Percentiles rank a stretch among this genome's conserved stretches.
These are phyloP conservation scores for Drosophila suzukii DNA, from an alignment of 1,140 invertebrate genomes.

Conservation along the genomic window DNA sequence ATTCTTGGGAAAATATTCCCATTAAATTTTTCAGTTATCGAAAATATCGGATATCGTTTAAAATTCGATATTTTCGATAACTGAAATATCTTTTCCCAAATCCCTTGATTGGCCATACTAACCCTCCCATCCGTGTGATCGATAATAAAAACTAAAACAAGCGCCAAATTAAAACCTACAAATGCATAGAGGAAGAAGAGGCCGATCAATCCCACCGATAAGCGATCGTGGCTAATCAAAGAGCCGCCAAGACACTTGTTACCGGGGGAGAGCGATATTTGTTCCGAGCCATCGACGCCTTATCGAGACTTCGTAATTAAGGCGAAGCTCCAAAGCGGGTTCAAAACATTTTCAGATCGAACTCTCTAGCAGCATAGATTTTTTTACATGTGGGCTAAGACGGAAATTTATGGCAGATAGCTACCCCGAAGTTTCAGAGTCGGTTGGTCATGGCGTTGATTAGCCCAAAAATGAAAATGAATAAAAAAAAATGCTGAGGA, in stretches of 20 bases:
- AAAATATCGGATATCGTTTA: too few relatives aligned
- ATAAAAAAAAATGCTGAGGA: slow-evolving; percentile 12
- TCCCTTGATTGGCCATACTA: neutral
- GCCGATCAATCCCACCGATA: slow-evolving; percentile 43
- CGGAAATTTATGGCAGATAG: slow-evolving; percentile 68
- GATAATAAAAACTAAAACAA: slow-evolving; percentile 39
- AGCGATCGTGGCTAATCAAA: slow-evolving; percentile 52
- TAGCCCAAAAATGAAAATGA: slow-evolving; percentile 56
- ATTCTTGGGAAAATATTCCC: neutral
- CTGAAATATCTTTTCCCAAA: neutral
- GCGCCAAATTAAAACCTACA: slow-evolving; percentile 61
- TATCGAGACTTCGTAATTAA: slow-evolving; percentile 74
- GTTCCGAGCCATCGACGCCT: slow-evolving; percentile 62
- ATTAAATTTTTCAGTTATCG: neutral
- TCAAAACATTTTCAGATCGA: slow-evolving; percentile 30
- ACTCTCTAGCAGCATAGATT: slow-evolving; percentile 31
- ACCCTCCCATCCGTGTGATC: neutral
- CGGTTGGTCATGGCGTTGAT: slow-evolving; percentile 73
- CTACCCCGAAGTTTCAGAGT: slow-evolving; percentile 52
- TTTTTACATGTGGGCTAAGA: slow-evolving; percentile 69
- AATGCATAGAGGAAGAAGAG: slow-evolving; percentile 6
- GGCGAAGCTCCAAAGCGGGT: slow-evolving; percentile 7
- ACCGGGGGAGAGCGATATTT: slow-evolving; percentile 50
- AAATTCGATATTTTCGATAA: too few relatives aligned
- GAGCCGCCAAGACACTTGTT: slow-evolving; percentile 72